These are phyloP conservation scores for Lutraria lutraria DNA, from an alignment of 2,888 invertebrate genomes.

Conservation along the genomic window DNA sequence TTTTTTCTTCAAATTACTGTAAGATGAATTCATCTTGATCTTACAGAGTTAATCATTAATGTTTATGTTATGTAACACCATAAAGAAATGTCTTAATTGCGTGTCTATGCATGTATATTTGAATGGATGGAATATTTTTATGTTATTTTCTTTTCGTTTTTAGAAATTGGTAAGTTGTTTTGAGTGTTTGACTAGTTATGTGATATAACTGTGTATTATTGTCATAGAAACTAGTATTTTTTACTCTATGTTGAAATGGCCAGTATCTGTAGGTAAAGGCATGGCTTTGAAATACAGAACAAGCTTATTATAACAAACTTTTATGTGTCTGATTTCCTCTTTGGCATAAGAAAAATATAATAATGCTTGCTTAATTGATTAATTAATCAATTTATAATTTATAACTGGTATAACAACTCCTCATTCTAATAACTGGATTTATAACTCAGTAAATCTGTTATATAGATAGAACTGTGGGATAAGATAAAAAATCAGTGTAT, in stretches of 20 bases:
- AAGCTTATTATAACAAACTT: no score
- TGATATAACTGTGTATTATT: slow-evolving; percentile 1
- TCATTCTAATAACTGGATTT: no score
- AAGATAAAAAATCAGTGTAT: no score
- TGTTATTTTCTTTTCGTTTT: slow-evolving; percentile 48
- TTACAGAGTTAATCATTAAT: neutral
- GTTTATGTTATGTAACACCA: neutral
- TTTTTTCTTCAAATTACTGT: no score
- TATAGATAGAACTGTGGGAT: no score
- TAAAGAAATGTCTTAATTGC: neutral
- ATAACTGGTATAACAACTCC: no score
- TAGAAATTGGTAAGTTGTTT: slow-evolving; percentile 63
- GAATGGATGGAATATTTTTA: slow-evolving; percentile 14
- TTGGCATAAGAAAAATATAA: no score
- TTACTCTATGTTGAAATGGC: slow-evolving; percentile 3
- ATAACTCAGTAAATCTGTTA: no score
- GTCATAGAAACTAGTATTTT: neutral
- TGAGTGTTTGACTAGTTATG: slow-evolving; percentile 33
- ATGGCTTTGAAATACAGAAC: neutral
- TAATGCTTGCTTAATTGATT: no score
- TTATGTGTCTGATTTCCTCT: neutral
- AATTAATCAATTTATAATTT: no score
- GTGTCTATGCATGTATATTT: slow-evolving; percentile 31
- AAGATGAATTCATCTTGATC: neutral
- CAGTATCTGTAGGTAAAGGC: neutral